Evolutionary conservation across 2,113 vertebrate genomes (phyloP).

Genomic region (Xyrauchen texanus): DNA sequence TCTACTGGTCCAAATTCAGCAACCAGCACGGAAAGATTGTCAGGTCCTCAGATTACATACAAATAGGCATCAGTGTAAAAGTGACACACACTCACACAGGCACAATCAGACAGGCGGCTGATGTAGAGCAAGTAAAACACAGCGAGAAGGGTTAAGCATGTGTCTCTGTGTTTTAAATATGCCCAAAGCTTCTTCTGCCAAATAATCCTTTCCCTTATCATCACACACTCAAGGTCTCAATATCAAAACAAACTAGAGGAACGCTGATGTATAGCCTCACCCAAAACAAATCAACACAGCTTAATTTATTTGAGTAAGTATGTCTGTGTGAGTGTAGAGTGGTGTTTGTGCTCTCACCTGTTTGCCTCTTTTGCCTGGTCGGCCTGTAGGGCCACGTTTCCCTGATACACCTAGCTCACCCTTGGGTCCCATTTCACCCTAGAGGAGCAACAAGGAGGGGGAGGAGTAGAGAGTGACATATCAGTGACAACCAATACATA

Average conservation of each 20-base stretch:
- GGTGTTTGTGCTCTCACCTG: conserved; percentile 68
- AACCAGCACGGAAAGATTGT: conserved; percentile 2
- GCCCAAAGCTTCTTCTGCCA: not conserved
- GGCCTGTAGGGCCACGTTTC: conserved; percentile 82
- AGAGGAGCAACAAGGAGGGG: conserved; percentile 18
- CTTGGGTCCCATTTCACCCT: conserved; percentile 88
- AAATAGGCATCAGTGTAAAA: not conserved
- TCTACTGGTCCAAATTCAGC: conserved; percentile 19
- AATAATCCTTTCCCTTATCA: not conserved
- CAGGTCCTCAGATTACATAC: not conserved
- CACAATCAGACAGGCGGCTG: not conserved
- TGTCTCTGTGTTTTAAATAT: not conserved
- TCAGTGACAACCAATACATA: conserved; percentile 3
- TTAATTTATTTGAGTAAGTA: not conserved
- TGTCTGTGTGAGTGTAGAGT: not conserved
- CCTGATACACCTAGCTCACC: conserved; percentile 80
- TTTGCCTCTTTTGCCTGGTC: conserved; percentile 86
- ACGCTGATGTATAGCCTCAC: too few species aligned
- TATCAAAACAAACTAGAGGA: conserved; percentile 14
- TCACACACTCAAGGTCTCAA: conserved; percentile 3
- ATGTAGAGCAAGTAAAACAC: too few species aligned
- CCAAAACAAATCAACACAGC: too few species aligned
- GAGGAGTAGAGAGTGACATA: not conserved
- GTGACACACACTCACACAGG: not conserved
- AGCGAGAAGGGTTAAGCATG: too few species aligned